These are phyloP conservation scores for Euzophera pinguis DNA, from an alignment of 2,888 invertebrate species.

Conservation along the genomic window DNA sequence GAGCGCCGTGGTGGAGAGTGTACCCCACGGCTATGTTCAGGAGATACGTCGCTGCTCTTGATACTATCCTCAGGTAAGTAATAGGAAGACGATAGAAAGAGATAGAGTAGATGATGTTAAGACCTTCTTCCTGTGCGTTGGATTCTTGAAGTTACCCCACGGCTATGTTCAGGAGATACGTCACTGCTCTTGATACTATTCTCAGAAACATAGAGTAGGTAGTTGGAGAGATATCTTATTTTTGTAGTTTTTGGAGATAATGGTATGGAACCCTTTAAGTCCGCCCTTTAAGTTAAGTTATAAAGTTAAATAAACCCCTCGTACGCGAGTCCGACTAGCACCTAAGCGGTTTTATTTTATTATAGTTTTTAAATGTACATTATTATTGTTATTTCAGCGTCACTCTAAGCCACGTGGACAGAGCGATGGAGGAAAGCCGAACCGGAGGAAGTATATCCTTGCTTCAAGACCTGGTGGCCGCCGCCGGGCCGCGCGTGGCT, in stretches of 20 bases:
- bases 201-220: too few species aligned
- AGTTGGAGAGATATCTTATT: too few species aligned
- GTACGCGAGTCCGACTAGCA: too few species aligned
- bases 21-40: conserved; percentile 82
- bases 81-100: too few species aligned
- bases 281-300: too few species aligned
- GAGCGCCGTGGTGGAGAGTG: conserved; percentile 84
- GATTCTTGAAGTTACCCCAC: conserved; percentile 83
- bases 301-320: too few species aligned
- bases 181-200: conserved; percentile 83
- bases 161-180: conserved; percentile 81
- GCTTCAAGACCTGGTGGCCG: conserved; percentile 81
- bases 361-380: too few species aligned
- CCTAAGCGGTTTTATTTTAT: too few species aligned
- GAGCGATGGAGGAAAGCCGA: conserved; percentile 68
- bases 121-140: conserved; percentile 83
- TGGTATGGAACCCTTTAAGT: too few species aligned
- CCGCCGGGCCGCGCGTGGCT: conserved; percentile 81
- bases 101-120: conserved; percentile 76
- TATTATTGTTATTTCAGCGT: conserved; percentile 67
- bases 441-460: conserved; percentile 76
- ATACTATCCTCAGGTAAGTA: conserved; percentile 83
- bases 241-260: too few species aligned
- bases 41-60: conserved; percentile 82
- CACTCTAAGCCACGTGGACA: conserved; percentile 81